Evolutionary conservation across 2,113 vertebrate species (phyloP).

Genomic region (Notiomystis cincta): DNA sequence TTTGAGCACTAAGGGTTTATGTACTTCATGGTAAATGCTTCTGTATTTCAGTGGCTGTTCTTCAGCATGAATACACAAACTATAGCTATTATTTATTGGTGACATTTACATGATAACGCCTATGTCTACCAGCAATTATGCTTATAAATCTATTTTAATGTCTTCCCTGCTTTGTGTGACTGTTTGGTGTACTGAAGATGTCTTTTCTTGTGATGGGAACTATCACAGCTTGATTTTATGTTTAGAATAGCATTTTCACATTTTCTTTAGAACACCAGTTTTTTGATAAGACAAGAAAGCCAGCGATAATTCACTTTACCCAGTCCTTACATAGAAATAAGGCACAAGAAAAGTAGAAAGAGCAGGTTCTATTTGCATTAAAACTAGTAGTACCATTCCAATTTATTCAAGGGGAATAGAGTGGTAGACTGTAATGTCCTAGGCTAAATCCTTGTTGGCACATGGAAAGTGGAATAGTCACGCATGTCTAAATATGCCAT

Average conservation of each 20-base stretch:
- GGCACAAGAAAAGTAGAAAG: neutral
- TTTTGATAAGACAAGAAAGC: neutral
- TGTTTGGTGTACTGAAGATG: neutral
- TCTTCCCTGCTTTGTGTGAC: slow-evolving; percentile 3
- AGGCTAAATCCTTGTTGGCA: neutral
- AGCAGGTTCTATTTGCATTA: neutral
- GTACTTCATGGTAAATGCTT: neutral
- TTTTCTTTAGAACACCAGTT: neutral
- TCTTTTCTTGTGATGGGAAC: neutral
- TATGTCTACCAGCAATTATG: slow-evolving; percentile 38
- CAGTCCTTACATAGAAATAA: neutral
- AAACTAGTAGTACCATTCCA: neutral
- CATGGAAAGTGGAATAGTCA: neutral
- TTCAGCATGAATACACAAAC: neutral
- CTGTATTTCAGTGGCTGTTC: neutral
- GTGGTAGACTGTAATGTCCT: neutral
- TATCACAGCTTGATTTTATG: neutral
- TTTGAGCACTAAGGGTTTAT: neutral
- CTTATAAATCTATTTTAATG: slow-evolving; percentile 40
- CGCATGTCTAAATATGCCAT: neutral
- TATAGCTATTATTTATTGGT: slow-evolving; percentile 15
- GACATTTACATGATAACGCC: slow-evolving; percentile 35
- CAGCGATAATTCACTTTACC: neutral
- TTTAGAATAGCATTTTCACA: neutral
- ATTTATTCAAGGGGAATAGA: neutral